Evolutionary conservation across 2,113 vertebrate genomes (phyloP), one percentile per base, ranked within the genome.

Genomic region (Barnardius zonarius): DNA sequence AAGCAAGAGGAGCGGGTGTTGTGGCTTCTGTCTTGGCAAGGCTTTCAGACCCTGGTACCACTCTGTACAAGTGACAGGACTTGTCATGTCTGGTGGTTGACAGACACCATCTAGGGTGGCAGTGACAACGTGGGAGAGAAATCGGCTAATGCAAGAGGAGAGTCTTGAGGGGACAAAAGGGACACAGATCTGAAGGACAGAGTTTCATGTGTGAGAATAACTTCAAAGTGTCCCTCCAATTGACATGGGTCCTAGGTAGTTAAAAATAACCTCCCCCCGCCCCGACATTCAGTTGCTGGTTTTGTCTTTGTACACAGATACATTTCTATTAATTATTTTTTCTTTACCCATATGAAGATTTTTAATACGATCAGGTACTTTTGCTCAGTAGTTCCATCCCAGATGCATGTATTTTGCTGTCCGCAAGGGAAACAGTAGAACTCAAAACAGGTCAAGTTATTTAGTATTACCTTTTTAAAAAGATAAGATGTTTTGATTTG

Each of bases 361-460:
- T 39, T 88, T 95, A 83, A 69, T 2, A 11, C 52, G 84, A 68
- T 86, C 46, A 73, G 84, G 43, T 72, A 37, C 64, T 92, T 91
- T 37, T 64, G 44, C 73, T 88, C 41, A 84, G 57, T 88, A 79
- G 49, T 91, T 92, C 92, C 61, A 69, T 68, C 49, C 77, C 43
- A 91, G 54, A 82, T 41, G 19, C 54, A 37, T 75, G 51, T 80
- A 46, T 89, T 90, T 88, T 92, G 55, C 62, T 75, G 66, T 92
- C 83, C 73, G 46, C 52, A 78, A 48, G 80, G 72, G 75, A 88
- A 95, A 46, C 8, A 83, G 28, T 63, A 86, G 88, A 92, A 86
- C 88, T 96, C 74, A 80, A 93, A 95, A 30, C 52, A 88, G 74
- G 91, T 72, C 39, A 78, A 62, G 24, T 55, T 74, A 52, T 80